These are phyloP conservation scores for Noturus placidus DNA, from an alignment of 2,113 vertebrate species.

Conservation along the genomic window DNA sequence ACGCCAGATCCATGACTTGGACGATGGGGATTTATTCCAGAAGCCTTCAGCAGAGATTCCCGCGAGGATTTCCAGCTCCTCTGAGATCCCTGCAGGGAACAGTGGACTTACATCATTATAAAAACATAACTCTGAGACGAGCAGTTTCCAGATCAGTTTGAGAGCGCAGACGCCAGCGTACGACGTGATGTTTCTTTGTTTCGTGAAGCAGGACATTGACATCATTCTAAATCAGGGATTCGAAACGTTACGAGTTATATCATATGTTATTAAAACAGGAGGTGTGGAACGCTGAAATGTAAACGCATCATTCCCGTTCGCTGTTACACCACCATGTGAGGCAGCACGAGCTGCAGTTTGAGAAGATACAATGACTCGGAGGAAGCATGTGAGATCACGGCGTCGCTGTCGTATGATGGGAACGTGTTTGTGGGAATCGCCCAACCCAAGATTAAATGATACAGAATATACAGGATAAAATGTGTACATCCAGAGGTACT, in stretches of 20 bases:
- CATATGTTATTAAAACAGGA: neutral
- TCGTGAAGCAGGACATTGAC: neutral
- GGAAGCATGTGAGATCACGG: neutral
- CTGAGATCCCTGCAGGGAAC: neutral
- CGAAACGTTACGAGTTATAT: neutral
- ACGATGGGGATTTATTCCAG: slow-evolving; percentile 57
- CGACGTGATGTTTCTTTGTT: neutral
- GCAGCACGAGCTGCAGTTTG: neutral
- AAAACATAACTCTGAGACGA: neutral
- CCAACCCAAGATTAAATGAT: neutral
- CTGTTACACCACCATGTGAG: neutral
- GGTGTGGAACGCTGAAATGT: neutral
- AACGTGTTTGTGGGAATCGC: neutral
- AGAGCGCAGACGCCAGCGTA: neutral
- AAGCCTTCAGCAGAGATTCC: slow-evolving; percentile 5
- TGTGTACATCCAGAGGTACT: neutral
- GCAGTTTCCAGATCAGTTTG: neutral
- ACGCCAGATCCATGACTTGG: slow-evolving; percentile 58
- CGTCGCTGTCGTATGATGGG: neutral
- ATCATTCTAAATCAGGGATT: neutral
- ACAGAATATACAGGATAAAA: neutral
- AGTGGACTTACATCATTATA: neutral
- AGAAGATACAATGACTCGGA: neutral
- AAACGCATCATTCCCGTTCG: neutral
- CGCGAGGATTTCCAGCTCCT: slow-evolving; percentile 2